A percentile compares a stretch with the other conserved stretches of the same genome.
Conservation (phyloP, 2,113 vertebrate genomes). For the Cavia porcellus region DNA sequence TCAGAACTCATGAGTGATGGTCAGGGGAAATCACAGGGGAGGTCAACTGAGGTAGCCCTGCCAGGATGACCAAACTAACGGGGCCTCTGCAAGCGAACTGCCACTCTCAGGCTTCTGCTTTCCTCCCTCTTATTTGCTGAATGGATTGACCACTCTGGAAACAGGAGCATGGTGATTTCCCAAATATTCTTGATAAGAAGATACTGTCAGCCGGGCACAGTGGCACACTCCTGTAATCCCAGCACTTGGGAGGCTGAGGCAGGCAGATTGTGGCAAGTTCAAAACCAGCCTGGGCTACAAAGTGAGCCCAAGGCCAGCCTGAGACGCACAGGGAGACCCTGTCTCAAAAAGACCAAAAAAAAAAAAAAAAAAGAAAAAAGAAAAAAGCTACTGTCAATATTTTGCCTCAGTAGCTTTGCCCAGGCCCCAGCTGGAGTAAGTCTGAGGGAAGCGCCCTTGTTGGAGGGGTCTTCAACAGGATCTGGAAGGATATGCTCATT, state of each 20-base stretch:
- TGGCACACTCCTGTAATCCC: too few species aligned
- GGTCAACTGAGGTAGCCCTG: neutral
- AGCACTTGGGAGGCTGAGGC: too few species aligned
- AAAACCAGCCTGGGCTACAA: too few species aligned
- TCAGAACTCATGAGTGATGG: neutral
- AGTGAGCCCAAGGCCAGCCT: too few species aligned
- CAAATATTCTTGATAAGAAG: neutral
- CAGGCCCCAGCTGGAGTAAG: neutral
- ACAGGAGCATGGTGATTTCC: neutral
- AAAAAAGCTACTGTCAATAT: neutral
- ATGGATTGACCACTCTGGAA: neutral
- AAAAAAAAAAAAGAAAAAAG: too few species aligned
- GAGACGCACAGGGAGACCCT: too few species aligned
- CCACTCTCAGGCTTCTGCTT: too few species aligned
- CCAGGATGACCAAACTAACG: accelerated
- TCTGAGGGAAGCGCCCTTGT: neutral
- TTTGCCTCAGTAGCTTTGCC: neutral
- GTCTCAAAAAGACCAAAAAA: too few species aligned
- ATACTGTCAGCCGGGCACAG: too few species aligned
- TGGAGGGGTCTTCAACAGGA: neutral
- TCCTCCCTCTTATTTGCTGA: neutral
- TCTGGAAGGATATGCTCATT: neutral
- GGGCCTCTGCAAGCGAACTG: neutral
- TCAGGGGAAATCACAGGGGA: neutral
- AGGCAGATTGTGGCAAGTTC: too few species aligned